Conservation (phyloP, 2,797 vertebrate genomes). For the Hippoglossus hippoglossus region DNA sequence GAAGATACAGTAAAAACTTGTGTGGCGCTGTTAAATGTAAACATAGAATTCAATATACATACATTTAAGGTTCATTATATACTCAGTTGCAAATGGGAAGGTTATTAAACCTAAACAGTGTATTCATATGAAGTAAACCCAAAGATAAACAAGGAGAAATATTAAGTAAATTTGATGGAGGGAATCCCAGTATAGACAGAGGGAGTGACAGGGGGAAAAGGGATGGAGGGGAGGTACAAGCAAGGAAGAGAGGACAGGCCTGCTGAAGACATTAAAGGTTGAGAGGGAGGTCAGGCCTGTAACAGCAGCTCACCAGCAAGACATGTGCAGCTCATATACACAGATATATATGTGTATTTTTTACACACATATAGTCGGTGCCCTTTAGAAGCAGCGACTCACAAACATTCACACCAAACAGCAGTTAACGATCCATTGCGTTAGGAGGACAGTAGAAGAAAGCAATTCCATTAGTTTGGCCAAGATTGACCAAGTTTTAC, state of each 20-base stretch:
- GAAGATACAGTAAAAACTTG: neutral
- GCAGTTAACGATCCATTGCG: conserved; percentile 37
- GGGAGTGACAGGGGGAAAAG: conserved; percentile 17
- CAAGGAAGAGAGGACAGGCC: conserved; percentile 46
- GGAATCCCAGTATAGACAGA: neutral
- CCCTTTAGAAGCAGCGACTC: conserved; percentile 1
- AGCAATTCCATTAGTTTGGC: conserved; percentile 54
- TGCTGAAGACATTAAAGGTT: conserved; percentile 81
- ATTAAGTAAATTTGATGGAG: conserved; percentile 10
- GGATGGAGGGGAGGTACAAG: conserved; percentile 13
- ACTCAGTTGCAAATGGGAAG: conserved; percentile 26
- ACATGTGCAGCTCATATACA: conserved; percentile 3
- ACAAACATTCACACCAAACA: conserved; percentile 35
- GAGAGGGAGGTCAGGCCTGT: conserved; percentile 69
- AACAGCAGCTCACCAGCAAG: conserved; percentile 51
- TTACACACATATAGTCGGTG: conserved; percentile 5
- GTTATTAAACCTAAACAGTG: conserved; percentile 40
- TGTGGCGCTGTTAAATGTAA: neutral
- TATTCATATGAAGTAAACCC: conserved; percentile 40
- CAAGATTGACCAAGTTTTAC: conserved; percentile 50
- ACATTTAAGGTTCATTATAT: neutral
- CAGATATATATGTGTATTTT: conserved; percentile 13
- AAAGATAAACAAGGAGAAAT: conserved; percentile 2
- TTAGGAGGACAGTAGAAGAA: conserved; percentile 30
- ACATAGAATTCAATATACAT: neutral